Evolutionary conservation across 2,113 vertebrate genomes (phyloP), one percentile per base, ranked within the genome.

Genomic region (Polypterus senegalus): DNA sequence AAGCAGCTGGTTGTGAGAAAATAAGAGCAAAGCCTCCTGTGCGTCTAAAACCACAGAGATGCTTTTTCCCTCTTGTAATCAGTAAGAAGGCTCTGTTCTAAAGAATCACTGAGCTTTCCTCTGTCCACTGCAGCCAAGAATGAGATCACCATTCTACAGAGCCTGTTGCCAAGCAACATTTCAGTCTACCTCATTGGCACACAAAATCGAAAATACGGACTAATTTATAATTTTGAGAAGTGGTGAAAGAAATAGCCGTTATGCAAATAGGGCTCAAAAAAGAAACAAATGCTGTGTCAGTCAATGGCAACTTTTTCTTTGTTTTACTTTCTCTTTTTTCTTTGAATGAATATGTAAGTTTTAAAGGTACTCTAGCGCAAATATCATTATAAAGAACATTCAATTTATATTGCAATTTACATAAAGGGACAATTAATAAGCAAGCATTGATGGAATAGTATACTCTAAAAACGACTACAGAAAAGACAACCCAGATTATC

Each of bases 131-230:
- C 62, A 59, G 67, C 77, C 68, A 80, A 69, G 73, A 76, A 77
- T 86, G 82, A 91, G 85, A 88, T 85, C 84, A 85, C 74, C 78
- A 61, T n/a, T 60, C 76, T 9, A 83, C 81, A 84, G 79, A 83
- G 80, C 70, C 87, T 79, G 92, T 91, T 92, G 70, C 94, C 84
- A 90, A 90, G 93, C 92, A 97, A 98, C 94, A 27, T 64, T 73
- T 71, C 79, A 77, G 84, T 83, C 85, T 89, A 89, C 66, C 78
- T 73, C 75, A 85, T 92, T 85, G 74, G 86, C 88, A 92, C 63
- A 78, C 89, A 90, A 92, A 93, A 84, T 1, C 66, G 65, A 11
- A 64, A 70, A 72, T 74, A 81, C 49, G 45, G 78, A 77, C 69
- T 66, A 67, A 78, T 80, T 77, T 77, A 77, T 73, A 73, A 70